These are phyloP conservation scores for Saturnia japonica DNA, from an alignment of 2,888 invertebrate genomes.

Conservation along the genomic window DNA sequence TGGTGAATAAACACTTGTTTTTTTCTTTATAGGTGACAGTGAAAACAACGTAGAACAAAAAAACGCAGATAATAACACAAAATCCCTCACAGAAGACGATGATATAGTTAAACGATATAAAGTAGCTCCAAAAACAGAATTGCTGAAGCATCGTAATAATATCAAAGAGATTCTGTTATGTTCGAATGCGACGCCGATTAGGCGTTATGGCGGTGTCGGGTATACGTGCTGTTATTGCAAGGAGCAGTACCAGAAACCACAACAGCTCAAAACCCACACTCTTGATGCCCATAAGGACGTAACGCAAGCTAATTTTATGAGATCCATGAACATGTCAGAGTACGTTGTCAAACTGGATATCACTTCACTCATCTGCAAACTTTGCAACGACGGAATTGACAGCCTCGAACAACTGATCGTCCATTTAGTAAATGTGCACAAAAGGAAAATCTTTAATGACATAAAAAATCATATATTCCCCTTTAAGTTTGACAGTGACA, in stretches of 20 bases:
- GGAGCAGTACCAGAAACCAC: constrained; percentile 39
- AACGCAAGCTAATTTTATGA: constrained; percentile 42
- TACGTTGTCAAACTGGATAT: constrained; percentile 55
- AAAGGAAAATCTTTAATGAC: constrained; percentile 36
- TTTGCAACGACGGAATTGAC: constrained; percentile 29
- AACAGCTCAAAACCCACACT: constrained; percentile 50
- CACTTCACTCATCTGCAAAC: constrained; percentile 35
- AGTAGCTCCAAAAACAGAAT: constrained; percentile 35
- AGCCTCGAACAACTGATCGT: constrained; percentile 33
- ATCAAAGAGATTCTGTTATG: constrained; percentile 44
- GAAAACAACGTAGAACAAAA: constrained; percentile 18
- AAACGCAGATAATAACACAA: constrained; percentile 19
- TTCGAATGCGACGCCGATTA: constrained; percentile 59
- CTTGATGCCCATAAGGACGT: constrained; percentile 38
- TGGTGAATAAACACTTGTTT: constrained; percentile 23
- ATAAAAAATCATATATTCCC: constrained; percentile 49
- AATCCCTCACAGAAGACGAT: constrained; percentile 17
- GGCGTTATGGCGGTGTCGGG: constrained; percentile 45
- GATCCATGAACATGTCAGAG: constrained; percentile 42
- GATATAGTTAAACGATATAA: constrained; percentile 23
- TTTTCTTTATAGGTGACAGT: constrained; percentile 29
- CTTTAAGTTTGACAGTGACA: constrained; percentile 45
- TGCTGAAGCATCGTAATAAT: constrained; percentile 49
- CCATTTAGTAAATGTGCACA: constrained; percentile 36
- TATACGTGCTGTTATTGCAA: constrained; percentile 52